Base-by-base conservation (phyloP, 2,797 vertebrate species). In the Molossus alvarezi region DNA sequence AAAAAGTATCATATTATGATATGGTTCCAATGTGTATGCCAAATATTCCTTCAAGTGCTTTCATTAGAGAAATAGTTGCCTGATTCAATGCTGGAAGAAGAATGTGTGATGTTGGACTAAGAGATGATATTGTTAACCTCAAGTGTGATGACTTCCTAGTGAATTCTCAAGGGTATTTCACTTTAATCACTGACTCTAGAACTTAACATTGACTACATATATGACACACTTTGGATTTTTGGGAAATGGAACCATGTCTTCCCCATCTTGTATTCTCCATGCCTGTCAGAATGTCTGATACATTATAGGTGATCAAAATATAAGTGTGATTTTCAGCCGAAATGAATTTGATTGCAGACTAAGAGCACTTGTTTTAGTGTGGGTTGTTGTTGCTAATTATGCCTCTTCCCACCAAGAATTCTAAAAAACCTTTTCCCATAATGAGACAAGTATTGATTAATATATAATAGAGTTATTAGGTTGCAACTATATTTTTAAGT, bases 121-220 rank as follows among this genome's bases (percentile, higher is more conserved):
- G 33, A 48, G 57, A 83, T 77, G 23, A 81, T 20, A 29, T 41
- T 41, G 29, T 8, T 51, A 18, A 80, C 6, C 14, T 73, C 17
- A 15, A 57, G 58, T 1, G 1, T 17, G 21, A 33, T 23, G 21
- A 15, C 48, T 84, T 60, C 27, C 64, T 58, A n/a, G 51, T 20
- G 13, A 88, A 94, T 81, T 81, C 41, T 83, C 48, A 72, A 65
- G 15, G 29, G 7, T 71, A 75, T 80, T 76, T 87, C 21, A 84
- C 48, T n/a, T 57, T 33, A 62, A 18, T 55, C 41, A 60, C 37
- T 45, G 53, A 55, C 37, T 76, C 69, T 25, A 76, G 82, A 55
- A 87, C 71, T 71, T 64, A 48, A 88, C 37, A 75, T 33, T 81
- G 51, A 29, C n/a, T 55, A 53, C 33, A 27, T 60, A 75, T 8